These are phyloP conservation scores for Sphaerophoria rueppellii DNA, from an alignment of 2,888 invertebrate genomes.

Conservation along the genomic window DNA sequence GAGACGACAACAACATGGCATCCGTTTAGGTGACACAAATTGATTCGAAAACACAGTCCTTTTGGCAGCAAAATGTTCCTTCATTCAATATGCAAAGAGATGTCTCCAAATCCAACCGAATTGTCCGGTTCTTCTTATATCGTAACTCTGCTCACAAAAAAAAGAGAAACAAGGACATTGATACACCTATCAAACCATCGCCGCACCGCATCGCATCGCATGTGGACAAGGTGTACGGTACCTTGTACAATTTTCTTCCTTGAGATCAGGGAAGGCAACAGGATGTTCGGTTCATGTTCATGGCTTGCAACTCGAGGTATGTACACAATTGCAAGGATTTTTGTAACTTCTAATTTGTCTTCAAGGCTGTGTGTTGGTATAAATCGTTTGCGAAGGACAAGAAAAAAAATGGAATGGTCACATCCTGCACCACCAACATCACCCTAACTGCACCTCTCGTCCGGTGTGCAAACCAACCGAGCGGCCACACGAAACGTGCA, in stretches of 20 bases:
- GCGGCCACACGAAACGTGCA: conserved; percentile 40
- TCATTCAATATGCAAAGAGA: conserved; percentile 53
- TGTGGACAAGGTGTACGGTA: conserved; percentile 15
- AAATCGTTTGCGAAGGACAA: neutral
- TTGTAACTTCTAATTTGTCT: conserved; percentile 60
- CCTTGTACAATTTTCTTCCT: conserved; percentile 11
- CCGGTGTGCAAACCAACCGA: no score
- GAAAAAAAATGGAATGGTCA: conserved; percentile 27
- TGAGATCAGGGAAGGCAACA: conserved; percentile 28
- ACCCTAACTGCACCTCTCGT: conserved; percentile 1
- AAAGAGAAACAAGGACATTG: conserved; percentile 32
- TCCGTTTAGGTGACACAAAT: conserved; percentile 50
- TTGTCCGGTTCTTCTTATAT: neutral
- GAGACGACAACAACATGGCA: conserved; percentile 21
- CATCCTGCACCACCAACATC: conserved; percentile 20
- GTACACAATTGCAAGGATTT: conserved; percentile 60
- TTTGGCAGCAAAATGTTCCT: conserved; percentile 11
- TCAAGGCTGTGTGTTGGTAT: neutral
- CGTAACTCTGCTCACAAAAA: neutral
- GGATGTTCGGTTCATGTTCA: conserved; percentile 43
- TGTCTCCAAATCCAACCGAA: conserved; percentile 11
- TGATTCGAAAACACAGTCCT: conserved; percentile 44
- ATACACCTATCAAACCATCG: conserved; percentile 21
- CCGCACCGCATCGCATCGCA: conserved; percentile 11
- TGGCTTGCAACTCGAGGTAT: conserved; percentile 28